Base-by-base conservation (phyloP, 2,797 vertebrate species). In the Sebastes oblongus region DNA sequence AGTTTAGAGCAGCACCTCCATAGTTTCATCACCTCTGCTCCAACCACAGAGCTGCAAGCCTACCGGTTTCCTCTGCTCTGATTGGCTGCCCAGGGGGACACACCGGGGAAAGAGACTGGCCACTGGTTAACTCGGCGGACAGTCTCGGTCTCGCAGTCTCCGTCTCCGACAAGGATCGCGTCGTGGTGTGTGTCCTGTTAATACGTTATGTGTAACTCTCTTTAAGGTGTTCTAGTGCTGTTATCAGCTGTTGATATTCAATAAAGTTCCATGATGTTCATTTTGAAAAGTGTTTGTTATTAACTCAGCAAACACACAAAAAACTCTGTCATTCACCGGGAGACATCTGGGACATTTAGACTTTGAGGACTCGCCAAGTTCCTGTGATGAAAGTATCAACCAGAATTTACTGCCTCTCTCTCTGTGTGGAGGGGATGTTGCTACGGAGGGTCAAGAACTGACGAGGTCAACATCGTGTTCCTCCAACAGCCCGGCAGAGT, bases 191-290 rank as follows among this genome's bases (percentile, higher is more conserved):
- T 16, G 60, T 32, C 72, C 88, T 84, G 94, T 94, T 95, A 94
- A 94, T 94, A 92, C 5, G 86, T 94, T 42, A 93, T 90, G 88
- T 91, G 89, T 88, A 91, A 93, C 86, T 90, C 91, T 93, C 91
- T 61, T 93, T 88, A 66, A 90, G 90, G 88, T 95, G 93, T 93
- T 94, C 94, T 91, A 93, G 91, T 94, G 75, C 70, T 58, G 89
- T 90, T 84, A 88, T 89, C 89, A 90, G 80, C 84, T 87, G 91
- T 89, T 85, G 74, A 88, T 84, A 88, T 88, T 90, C 87, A 86
- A 82, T 90, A 85, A 87, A 80, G 58, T 81, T 88, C 50, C 72
- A 70, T 27, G 10, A 72, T 55, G 67, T 71, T 83, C 58, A 70
- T 87, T 83, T 72, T 16, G 11, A 10, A 34, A 87, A 79, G 56